Evolutionary conservation across 30 jellyfish, hydroid and myxozoan genomes (phyloP), one percentile per base, ranked within the genome.

Genomic region (Aurelia sp.): DNA sequence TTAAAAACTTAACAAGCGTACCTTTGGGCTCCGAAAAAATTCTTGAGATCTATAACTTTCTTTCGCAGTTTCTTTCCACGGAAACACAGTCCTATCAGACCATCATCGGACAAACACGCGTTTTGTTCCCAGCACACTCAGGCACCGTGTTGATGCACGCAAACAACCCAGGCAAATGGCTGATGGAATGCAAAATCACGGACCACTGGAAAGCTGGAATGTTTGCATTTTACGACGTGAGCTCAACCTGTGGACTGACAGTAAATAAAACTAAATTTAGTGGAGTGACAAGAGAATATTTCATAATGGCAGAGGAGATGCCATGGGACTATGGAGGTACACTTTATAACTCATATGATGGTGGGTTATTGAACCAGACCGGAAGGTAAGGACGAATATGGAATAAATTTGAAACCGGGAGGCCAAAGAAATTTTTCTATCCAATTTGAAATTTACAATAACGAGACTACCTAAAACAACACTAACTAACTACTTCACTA

Each of bases 41-140:
- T 19, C 50, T 13, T 13, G 17, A 65, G 0, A 4, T 19, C 53
- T 33, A 0, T 21, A 0, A 3, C 22, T 8, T 41, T 66, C 67
- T 17, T 20, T 81, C 63, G 17, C 65, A 84, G 93, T 73, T 37
- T 60, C 85, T 4, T 84, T 84, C 66, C 66, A 69, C 68, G 93
- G 93, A 27, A 84, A 84, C 30, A 9, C 81, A n/a, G 50, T 84
- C 13, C 48, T 84, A 59, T 72, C 86, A 27, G 93, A 84, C 74
- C 93, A 84, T 61, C 93, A 84, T 62, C 93, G 87, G 18, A 73
- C 87, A 52, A 86, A 84, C 53, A 20, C 80, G 27, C 74, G 71
- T 64, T 21, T 33, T 84, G 72, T 84, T 84, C 77, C 93, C 93
- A n/a, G 93, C 93, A 16, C 86, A 84, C 22, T 84, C 93, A 33